Evolutionary conservation across 35 echinoderm and acorn worm species (phyloP).

Genomic region (Eucidaris tribuloides): DNA sequence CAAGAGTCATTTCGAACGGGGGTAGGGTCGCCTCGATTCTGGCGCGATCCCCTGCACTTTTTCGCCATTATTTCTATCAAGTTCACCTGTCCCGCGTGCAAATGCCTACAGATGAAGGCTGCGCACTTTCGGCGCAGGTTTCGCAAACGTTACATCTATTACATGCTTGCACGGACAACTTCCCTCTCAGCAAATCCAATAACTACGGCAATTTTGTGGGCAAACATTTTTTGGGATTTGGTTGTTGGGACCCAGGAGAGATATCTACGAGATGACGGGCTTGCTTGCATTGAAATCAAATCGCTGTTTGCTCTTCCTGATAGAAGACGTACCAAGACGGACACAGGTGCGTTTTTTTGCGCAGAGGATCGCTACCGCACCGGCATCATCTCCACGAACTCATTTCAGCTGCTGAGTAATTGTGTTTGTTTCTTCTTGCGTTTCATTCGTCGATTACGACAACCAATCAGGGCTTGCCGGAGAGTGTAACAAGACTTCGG

Average conservation of each 20-base stretch:
- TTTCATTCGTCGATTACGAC: not conserved
- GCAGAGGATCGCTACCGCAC: no score
- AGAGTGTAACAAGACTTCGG: no score
- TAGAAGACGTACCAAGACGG: not conserved
- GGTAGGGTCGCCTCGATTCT: not conserved
- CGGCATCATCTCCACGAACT: no score
- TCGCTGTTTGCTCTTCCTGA: constrained; percentile 15
- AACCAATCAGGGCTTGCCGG: not conserved
- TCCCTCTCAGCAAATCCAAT: constrained; percentile 4
- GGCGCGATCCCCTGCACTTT: not conserved
- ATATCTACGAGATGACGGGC: not conserved
- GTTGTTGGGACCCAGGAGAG: not conserved
- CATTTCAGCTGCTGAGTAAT: not conserved
- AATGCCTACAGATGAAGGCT: not conserved
- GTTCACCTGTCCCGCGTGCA: not conserved
- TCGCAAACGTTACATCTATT: constrained; percentile 21
- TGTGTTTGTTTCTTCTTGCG: not conserved
- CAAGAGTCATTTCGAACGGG: not conserved
- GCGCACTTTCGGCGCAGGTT: not conserved
- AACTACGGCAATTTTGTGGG: constrained; percentile 8
- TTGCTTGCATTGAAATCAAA: constrained; percentile 22
- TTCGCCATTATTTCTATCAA: not conserved
- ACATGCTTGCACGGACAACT: not conserved
- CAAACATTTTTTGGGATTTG: constrained; percentile 6
- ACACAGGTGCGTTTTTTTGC: no score